Percentiles rank a stretch among this genome's conserved stretches.
These are phyloP conservation scores for Fukomys damarensis DNA, from an alignment of 2,113 vertebrate species.

Conservation along the genomic window DNA sequence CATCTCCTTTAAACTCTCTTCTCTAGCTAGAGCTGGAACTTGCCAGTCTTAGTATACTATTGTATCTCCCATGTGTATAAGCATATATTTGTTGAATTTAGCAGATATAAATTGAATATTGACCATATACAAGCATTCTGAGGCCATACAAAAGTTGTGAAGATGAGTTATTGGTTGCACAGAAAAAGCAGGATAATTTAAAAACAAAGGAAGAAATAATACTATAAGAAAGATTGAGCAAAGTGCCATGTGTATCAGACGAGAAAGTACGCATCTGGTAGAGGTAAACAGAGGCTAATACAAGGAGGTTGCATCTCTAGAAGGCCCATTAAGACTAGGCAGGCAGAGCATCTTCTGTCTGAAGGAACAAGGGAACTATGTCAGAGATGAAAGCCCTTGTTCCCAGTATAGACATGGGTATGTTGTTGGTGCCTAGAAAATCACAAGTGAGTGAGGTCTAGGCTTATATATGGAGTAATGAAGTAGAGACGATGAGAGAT, in stretches of 20 bases:
- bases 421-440: not conserved
- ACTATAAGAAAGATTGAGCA: not conserved
- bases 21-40: not conserved
- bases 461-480: not conserved
- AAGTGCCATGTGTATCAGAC: not conserved
- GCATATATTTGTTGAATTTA: not conserved
- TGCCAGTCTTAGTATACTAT: not conserved
- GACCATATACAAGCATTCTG: not conserved
- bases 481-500: not conserved
- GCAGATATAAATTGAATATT: not conserved
- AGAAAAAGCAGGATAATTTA: not conserved
- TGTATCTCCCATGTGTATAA: not conserved
- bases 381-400: not conserved
- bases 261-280: not conserved
- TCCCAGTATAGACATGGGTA: not conserved
- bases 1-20: not conserved
- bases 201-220: not conserved
- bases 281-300: not conserved
- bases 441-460: not conserved
- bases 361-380: not conserved
- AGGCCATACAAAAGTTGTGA: not conserved
- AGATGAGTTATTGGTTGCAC: not conserved
- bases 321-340: not conserved
- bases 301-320: not conserved
- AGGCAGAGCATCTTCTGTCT: not conserved